Conservation (phyloP, 2,888 invertebrate genomes). For the Elgonia sp. region DNA sequence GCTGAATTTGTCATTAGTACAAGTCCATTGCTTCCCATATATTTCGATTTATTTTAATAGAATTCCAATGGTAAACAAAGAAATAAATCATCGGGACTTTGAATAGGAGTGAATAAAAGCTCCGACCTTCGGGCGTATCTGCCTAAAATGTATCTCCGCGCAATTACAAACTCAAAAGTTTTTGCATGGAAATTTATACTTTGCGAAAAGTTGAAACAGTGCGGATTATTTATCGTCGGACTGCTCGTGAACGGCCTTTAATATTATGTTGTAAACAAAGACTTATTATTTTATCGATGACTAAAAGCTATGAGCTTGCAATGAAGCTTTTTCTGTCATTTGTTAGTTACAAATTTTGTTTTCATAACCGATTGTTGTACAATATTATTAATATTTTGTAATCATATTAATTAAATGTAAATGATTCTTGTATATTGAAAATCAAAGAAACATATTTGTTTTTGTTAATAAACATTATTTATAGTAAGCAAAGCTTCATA, state of each 20-base stretch:
- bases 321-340: not conserved
- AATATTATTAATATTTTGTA: too few species aligned
- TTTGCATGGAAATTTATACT: conserved; percentile 63
- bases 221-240: conserved; percentile 48
- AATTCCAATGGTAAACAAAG: conserved; percentile 70
- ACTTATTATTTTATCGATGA: conserved; percentile 52
- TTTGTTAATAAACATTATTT: too few species aligned
- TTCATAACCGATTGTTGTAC: too few species aligned
- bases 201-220: conserved; percentile 42
- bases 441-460: too few species aligned
- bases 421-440: too few species aligned
- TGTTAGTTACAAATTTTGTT: too few species aligned
- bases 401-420: too few species aligned
- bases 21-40: conserved; percentile 64
- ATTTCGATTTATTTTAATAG: conserved; percentile 74
- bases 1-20: conserved; percentile 69
- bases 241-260: conserved; percentile 27
- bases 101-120: conserved; percentile 57
- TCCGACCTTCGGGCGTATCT: conserved; percentile 28
- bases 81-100: conserved; percentile 72
- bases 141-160: conserved; percentile 56
- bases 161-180: conserved; percentile 62
- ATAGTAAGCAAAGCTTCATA: too few species aligned
- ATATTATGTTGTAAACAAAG: conserved; percentile 49
- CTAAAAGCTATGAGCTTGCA: conserved; percentile 17